These are phyloP conservation scores for Zootermopsis nevadensis DNA, from an alignment of 2,888 invertebrate genomes.

Conservation along the genomic window DNA sequence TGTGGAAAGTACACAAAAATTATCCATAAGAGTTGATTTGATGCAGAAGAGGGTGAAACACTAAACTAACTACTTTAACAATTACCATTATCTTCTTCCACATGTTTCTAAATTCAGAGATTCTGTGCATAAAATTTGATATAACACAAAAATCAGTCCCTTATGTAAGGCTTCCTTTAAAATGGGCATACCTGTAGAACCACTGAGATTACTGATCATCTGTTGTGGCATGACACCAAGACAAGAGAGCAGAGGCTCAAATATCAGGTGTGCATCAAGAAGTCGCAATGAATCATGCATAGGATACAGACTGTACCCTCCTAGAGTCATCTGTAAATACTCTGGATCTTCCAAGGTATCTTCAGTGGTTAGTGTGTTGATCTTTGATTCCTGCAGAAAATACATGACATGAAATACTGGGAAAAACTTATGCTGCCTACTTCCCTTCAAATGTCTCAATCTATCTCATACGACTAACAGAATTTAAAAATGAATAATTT, in stretches of 20 bases:
- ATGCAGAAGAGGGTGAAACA: too few species aligned
- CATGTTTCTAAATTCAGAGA: too few species aligned
- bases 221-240: slow-evolving; percentile 93
- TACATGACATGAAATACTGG: neutral
- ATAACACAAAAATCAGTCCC: neutral
- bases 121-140: too few species aligned
- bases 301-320: slow-evolving; percentile 76
- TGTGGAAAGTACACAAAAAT: too few species aligned
- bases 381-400: slow-evolving; percentile 61
- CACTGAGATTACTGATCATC: slow-evolving; percentile 65
- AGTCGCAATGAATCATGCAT: slow-evolving; percentile 86
- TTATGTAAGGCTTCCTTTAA: neutral
- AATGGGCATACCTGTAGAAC: slow-evolving; percentile 34
- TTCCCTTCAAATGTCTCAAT: too few species aligned
- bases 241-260: slow-evolving; percentile 89
- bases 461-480: too few species aligned
- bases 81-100: too few species aligned
- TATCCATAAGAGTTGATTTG: too few species aligned
- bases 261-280: slow-evolving; percentile 92
- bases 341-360: slow-evolving; percentile 59
- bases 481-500: too few species aligned
- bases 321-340: slow-evolving; percentile 55
- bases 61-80: too few species aligned
- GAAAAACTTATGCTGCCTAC: too few species aligned
- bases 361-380: slow-evolving; percentile 63